These are phyloP conservation scores for Rhinichthys klamathensis DNA, from an alignment of 2,113 vertebrate species.

Conservation along the genomic window DNA sequence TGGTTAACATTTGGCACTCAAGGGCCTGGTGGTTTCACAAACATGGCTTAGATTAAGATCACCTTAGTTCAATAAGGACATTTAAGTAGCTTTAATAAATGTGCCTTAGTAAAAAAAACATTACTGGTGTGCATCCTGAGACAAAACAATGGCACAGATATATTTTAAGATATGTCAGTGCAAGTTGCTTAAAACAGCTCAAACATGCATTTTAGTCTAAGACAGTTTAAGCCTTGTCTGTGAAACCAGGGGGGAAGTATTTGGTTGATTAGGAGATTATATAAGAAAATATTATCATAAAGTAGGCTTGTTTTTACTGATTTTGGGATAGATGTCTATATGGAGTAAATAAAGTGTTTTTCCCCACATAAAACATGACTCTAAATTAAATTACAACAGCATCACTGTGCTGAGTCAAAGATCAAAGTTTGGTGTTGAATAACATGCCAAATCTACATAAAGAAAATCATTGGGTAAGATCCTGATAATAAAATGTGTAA, in stretches of 20 bases:
- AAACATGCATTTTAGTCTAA: too few relatives aligned
- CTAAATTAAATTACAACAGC: not conserved
- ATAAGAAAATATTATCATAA: not conserved
- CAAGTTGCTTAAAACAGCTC: too few relatives aligned
- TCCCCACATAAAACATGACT: not conserved
- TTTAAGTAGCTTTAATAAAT: too few relatives aligned
- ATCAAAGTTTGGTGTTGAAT: not conserved
- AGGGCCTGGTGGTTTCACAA: too few relatives aligned
- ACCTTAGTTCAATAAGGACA: too few relatives aligned
- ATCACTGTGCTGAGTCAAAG: not conserved
- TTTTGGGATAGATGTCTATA: not conserved
- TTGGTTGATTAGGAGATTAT: not conserved
- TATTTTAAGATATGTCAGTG: too few relatives aligned
- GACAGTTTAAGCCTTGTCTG: too few relatives aligned
- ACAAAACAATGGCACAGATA: too few relatives aligned
- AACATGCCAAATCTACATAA: not conserved
- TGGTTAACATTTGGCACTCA: not conserved
- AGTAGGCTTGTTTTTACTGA: not conserved
- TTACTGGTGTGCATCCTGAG: too few relatives aligned
- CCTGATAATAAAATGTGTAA: slow-evolving; percentile 4
- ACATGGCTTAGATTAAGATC: too few relatives aligned
- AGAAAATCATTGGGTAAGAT: not conserved
- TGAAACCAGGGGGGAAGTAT: not conserved
- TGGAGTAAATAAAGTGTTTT: not conserved
- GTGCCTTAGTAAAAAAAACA: too few relatives aligned